Conservation (phyloP, 2,113 vertebrate species). For the Gnathonemus longibarbis region DNA sequence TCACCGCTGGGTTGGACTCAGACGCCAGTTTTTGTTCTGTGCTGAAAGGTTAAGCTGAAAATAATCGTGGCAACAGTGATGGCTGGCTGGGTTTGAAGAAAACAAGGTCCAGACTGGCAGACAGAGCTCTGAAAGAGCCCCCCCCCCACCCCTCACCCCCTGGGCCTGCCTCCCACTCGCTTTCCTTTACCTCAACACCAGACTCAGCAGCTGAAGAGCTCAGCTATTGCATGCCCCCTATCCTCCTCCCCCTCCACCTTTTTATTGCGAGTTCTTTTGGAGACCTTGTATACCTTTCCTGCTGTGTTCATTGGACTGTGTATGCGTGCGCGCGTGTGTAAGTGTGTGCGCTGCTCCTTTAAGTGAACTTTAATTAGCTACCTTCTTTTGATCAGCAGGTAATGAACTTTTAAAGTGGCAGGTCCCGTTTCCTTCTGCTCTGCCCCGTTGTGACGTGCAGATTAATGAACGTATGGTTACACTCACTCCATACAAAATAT, state of each 20-base stretch:
- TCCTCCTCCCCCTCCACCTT: background rate
- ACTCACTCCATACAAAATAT: background rate
- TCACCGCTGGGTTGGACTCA: conserved; percentile 60
- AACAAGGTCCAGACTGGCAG: conserved; percentile 53
- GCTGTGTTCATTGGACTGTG: background rate
- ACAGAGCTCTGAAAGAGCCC: conserved; percentile 50
- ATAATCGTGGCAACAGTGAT: conserved; percentile 69
- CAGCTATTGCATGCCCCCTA: background rate
- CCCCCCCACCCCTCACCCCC: conserved; percentile 14
- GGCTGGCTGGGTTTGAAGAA: conserved; percentile 69
- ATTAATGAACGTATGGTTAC: background rate
- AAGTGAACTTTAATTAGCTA: background rate
- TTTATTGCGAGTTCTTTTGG: background rate
- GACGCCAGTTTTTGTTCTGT: conserved; percentile 53
- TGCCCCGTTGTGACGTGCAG: background rate
- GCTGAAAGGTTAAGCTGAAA: conserved; percentile 74
- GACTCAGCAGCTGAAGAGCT: background rate
- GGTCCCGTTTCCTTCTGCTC: background rate
- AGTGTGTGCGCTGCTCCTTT: background rate
- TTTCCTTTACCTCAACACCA: background rate
- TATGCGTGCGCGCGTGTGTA: background rate
- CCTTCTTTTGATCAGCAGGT: background rate
- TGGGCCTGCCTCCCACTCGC: background rate
- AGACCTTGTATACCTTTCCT: background rate
- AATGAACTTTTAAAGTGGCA: background rate